These are phyloP conservation scores for Epinephelus fuscoguttatus DNA, from an alignment of 2,113 vertebrate genomes.

Conservation along the genomic window DNA sequence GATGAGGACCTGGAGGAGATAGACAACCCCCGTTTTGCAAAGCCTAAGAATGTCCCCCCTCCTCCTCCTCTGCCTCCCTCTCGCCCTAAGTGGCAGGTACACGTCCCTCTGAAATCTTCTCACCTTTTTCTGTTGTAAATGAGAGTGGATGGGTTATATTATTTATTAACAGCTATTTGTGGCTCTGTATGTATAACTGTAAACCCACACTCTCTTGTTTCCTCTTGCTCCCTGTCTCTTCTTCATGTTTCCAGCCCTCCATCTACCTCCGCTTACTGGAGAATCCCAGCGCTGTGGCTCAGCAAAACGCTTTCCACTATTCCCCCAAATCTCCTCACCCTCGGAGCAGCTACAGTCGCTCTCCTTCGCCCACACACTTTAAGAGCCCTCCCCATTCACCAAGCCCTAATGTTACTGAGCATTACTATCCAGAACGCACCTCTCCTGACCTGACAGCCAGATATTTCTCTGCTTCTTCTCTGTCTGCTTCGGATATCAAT, in stretches of 20 bases:
- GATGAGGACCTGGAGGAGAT: slow-evolving; percentile 14
- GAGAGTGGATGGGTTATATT: neutral
- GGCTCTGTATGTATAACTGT: neutral
- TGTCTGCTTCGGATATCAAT: slow-evolving; percentile 75
- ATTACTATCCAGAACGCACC: slow-evolving; percentile 67
- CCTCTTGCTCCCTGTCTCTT: neutral
- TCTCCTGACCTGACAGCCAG: slow-evolving; percentile 22
- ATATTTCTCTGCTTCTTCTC: slow-evolving; percentile 28
- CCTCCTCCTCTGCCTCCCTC: slow-evolving; percentile 41
- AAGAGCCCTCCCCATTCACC: slow-evolving; percentile 32
- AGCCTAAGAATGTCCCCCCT: slow-evolving; percentile 62
- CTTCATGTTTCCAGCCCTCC: slow-evolving; percentile 69
- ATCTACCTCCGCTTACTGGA: slow-evolving; percentile 78
- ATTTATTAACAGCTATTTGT: neutral
- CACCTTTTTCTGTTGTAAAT: neutral
- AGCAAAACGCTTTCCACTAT: slow-evolving; percentile 28
- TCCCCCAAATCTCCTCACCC: slow-evolving; percentile 23
- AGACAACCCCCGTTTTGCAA: slow-evolving; percentile 80
- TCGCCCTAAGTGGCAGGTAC: slow-evolving; percentile 80
- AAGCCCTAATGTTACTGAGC: slow-evolving; percentile 68
- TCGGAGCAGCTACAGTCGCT: slow-evolving; percentile 14
- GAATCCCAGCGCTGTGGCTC: slow-evolving; percentile 45
- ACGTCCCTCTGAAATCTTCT: neutral
- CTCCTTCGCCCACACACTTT: slow-evolving; percentile 50
- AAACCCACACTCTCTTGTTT: neutral